These are phyloP conservation scores for Notiomystis cincta DNA, from an alignment of 2,113 vertebrate species.

Conservation along the genomic window DNA sequence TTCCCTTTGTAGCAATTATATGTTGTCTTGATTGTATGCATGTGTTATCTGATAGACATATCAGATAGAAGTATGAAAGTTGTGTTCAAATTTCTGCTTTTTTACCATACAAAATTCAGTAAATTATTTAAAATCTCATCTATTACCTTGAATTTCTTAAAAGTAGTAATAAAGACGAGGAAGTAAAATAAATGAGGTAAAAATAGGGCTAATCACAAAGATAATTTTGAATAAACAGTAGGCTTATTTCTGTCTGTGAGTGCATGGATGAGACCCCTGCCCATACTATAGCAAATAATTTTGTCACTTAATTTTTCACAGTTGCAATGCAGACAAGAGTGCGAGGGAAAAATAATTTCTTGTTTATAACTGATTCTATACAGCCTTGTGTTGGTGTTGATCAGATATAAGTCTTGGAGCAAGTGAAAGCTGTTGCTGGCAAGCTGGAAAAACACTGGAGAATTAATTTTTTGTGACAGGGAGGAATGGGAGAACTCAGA, in stretches of 20 bases:
- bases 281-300: neutral
- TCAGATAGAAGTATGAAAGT: neutral
- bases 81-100: neutral
- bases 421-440: neutral
- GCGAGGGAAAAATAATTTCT: neutral
- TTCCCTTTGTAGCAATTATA: neutral
- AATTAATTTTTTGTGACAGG: neutral
- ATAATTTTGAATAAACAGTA: neutral
- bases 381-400: neutral
- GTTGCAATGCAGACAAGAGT: neutral
- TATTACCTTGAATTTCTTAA: neutral
- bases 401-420: neutral
- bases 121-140: neutral
- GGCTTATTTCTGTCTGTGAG: neutral
- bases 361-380: neutral
- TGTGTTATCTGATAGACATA: neutral
- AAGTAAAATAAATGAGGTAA: neutral
- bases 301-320: neutral
- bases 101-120: neutral
- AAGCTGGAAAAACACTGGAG: neutral
- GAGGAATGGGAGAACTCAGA: neutral
- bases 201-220: neutral
- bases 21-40: neutral
- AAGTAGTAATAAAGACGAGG: neutral
- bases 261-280: neutral